These are phyloP conservation scores for Proterorhinus semilunaris DNA, from an alignment of 2,113 vertebrate species.

Conservation along the genomic window DNA sequence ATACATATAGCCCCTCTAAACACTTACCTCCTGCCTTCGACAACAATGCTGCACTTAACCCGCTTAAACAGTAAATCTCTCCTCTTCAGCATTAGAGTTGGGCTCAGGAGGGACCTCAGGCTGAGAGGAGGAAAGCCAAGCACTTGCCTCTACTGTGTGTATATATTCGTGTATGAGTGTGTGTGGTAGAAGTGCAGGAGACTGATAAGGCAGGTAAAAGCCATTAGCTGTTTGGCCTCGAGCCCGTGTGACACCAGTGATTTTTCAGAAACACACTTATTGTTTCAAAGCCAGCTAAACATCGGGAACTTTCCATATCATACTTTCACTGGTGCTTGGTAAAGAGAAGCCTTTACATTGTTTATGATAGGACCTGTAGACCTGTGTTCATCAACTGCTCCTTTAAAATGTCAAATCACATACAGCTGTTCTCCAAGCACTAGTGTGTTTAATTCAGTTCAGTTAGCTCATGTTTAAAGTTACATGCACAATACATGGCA, in stretches of 20 bases:
- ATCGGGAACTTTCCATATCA: conserved; percentile 22
- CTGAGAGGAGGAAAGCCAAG: conserved; percentile 18
- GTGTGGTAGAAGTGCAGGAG: conserved; percentile 23
- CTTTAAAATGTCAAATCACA: not conserved
- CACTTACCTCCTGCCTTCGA: conserved; percentile 38
- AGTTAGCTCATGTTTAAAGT: no score
- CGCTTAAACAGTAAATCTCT: conserved; percentile 46
- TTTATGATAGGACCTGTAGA: not conserved
- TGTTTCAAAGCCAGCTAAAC: conserved; percentile 22
- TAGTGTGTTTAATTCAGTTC: no score
- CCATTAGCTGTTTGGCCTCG: conserved; percentile 44
- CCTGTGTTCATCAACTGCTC: not conserved
- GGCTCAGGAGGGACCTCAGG: conserved; percentile 18
- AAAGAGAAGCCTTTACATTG: not conserved
- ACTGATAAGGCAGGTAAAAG: conserved; percentile 40
- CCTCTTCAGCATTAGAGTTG: conserved; percentile 25
- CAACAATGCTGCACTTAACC: conserved; percentile 46
- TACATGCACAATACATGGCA: no score
- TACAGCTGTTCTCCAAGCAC: not conserved
- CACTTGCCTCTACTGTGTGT: conserved; percentile 18
- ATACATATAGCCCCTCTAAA: conserved; percentile 8
- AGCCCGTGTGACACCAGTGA: conserved; percentile 40
- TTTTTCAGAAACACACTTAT: conserved; percentile 31
- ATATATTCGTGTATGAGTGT: conserved; percentile 1
- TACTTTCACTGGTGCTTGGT: conserved; percentile 11